Conservation (phyloP, 1,140 invertebrate genomes). For the Drosophila cardini region DNA sequence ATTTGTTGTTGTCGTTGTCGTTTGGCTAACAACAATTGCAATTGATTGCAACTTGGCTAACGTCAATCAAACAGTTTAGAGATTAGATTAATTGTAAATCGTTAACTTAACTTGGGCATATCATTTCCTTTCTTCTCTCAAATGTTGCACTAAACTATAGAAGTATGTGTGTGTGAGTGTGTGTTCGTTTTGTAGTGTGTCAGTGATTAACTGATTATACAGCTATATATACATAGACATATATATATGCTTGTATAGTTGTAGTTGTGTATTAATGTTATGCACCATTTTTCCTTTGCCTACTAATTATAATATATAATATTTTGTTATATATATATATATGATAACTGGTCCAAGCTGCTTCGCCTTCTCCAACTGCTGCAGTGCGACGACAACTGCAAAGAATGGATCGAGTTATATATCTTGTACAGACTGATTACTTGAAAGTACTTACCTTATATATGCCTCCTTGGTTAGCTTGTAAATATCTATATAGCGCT, state of each 20-base stretch:
- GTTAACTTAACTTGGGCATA: conserved; percentile 69
- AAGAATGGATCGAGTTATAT: neutral
- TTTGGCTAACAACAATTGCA: conserved; percentile 22
- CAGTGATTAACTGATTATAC: conserved; percentile 63
- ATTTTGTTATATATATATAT: conserved; percentile 7
- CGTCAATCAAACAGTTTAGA: conserved; percentile 54
- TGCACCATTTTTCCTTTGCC: conserved; percentile 79
- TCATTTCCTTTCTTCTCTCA: conserved; percentile 32
- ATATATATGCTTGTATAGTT: conserved; percentile 41
- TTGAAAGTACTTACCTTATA: conserved; percentile 57
- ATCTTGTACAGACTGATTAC: neutral
- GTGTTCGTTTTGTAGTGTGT: conserved; percentile 20
- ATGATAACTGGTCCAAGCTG: conserved; percentile 80
- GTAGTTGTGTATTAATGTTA: conserved; percentile 52
- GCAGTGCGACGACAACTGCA: conserved; percentile 50
- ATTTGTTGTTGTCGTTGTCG: conserved; percentile 39
- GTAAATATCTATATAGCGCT: conserved; percentile 75
- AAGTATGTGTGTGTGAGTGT: conserved; percentile 15
- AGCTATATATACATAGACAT: conserved; percentile 40
- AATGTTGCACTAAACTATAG: conserved; percentile 46
- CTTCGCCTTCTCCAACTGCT: conserved; percentile 29
- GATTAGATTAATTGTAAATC: conserved; percentile 65
- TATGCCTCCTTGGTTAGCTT: conserved; percentile 76
- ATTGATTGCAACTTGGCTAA: conserved; percentile 59
- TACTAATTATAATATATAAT: conserved; percentile 49